Evolutionary conservation across 2,888 invertebrate genomes (phyloP).

Genomic region (Tipula helvola): DNA sequence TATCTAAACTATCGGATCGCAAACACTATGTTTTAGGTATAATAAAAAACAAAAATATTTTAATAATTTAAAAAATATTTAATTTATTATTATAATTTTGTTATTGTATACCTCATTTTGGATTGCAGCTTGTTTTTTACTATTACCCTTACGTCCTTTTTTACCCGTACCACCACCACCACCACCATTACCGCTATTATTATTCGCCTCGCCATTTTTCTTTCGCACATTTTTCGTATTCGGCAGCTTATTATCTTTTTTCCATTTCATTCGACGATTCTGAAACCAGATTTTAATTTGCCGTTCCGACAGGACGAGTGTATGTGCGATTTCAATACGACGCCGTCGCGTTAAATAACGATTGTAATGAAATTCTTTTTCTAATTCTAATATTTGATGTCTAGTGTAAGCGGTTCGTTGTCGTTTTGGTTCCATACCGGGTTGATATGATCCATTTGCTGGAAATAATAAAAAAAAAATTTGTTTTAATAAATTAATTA

Average conservation of each 20-base stretch:
- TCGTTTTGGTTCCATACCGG: conserved; percentile 90
- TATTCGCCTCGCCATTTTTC: conserved; percentile 37
- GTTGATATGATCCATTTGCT: conserved; percentile 80
- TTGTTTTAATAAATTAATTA: neutral
- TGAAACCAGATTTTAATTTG: conserved; percentile 88
- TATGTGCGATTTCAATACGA: conserved; percentile 95
- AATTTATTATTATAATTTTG: conserved; percentile 15
- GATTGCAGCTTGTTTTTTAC: conserved; percentile 27
- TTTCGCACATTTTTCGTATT: conserved; percentile 51
- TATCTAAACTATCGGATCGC: conserved; percentile 51
- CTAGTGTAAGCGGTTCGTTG: conserved; percentile 95
- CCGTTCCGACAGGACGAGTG: conserved; percentile 80
- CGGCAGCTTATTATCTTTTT: conserved; percentile 52
- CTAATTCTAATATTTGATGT: conserved; percentile 93
- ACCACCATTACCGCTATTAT: conserved; percentile 30
- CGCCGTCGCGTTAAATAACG: conserved; percentile 88
- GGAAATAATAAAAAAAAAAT: conserved; percentile 40
- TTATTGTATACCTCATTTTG: conserved; percentile 32
- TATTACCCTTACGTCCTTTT: conserved; percentile 29
- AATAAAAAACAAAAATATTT: neutral
- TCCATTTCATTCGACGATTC: conserved; percentile 75
- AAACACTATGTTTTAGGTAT: conserved; percentile 25
- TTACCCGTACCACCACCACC: conserved; percentile 24
- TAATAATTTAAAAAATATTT: conserved; percentile 7
- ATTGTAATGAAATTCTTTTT: conserved; percentile 97